phyloP scores from a whole-genome alignment of 2,113 vertebrate genomes.

The Sorex araneus region DNA sequence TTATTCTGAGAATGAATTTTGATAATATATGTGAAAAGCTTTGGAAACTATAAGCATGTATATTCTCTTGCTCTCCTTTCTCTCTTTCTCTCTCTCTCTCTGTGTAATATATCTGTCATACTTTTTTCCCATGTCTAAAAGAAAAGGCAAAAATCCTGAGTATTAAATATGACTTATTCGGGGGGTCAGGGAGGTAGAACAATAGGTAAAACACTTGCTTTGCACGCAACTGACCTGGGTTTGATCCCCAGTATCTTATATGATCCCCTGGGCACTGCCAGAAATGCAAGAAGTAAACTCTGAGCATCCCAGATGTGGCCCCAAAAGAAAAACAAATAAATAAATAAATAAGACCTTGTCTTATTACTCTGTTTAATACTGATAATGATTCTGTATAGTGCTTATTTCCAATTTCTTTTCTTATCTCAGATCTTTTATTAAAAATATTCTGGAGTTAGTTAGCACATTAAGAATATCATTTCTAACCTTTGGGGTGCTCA shows the following conservation, averaged over 20 bases:
- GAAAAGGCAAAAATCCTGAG: conserved; percentile 49
- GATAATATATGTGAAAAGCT: neutral
- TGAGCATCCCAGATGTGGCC: too few species aligned
- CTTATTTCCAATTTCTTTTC: neutral
- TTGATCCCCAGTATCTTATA: too few species aligned
- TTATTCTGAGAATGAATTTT: neutral
- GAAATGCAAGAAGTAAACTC: too few species aligned
- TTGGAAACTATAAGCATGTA: neutral
- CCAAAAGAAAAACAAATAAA: neutral
- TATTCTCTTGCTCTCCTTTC: neutral
- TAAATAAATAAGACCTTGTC: conserved; percentile 22
- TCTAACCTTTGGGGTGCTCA: too few species aligned
- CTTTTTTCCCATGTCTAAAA: neutral
- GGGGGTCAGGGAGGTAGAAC: too few species aligned
- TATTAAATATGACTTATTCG: too few species aligned
- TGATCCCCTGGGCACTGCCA: too few species aligned
- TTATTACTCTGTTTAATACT: neutral
- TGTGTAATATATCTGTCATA: too few species aligned
- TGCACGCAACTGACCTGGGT: too few species aligned
- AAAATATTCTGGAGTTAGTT: neutral
- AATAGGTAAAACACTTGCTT: too few species aligned
- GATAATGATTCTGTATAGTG: conserved; percentile 1
- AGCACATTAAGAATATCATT: too few species aligned
- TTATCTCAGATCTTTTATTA: conserved; percentile 31
- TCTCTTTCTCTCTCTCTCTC: too few species aligned